Conservation (phyloP, 2,113 vertebrate species). For the Gulo gulo region DNA sequence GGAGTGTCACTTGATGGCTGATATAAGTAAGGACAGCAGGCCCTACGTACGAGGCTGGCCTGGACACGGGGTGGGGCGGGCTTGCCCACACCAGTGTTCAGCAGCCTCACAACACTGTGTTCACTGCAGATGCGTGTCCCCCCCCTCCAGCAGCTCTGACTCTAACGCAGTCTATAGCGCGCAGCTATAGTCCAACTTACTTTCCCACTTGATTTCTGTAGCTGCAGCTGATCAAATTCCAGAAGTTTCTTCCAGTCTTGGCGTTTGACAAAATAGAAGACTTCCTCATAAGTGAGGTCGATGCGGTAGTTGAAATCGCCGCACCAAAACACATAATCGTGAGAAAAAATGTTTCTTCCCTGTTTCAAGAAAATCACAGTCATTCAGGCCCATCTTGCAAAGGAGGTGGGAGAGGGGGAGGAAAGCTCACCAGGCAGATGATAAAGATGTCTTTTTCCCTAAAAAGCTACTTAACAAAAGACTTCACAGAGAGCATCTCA, state of each 20-base stretch:
- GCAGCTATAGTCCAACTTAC: slow-evolving; percentile 68
- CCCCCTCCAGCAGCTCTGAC: accelerated
- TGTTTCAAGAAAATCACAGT: slow-evolving; percentile 30
- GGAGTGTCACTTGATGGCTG: neutral
- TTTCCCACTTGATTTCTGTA: slow-evolving; percentile 86
- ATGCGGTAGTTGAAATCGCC: slow-evolving; percentile 89
- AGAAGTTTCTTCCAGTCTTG: slow-evolving; percentile 87
- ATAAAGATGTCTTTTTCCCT: neutral
- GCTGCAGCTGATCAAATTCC: slow-evolving; percentile 87
- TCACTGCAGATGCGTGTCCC: accelerated
- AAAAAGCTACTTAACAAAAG: neutral
- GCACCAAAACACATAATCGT: slow-evolving; percentile 90
- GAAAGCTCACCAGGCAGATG: accelerated
- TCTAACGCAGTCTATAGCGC: neutral
- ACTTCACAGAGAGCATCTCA: neutral
- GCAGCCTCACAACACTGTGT: accelerated
- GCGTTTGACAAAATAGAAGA: slow-evolving; percentile 87
- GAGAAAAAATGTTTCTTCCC: slow-evolving; percentile 86
- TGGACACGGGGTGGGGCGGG: accelerated
- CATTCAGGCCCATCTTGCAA: accelerated
- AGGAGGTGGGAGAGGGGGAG: accelerated
- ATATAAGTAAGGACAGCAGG: accelerated
- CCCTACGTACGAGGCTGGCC: accelerated
- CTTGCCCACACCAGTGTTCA: no score
- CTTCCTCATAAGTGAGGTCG: slow-evolving; percentile 86